These are phyloP conservation scores for Pogonocherus hispidulus DNA, from an alignment of 2,888 invertebrate species.

Conservation along the genomic window DNA sequence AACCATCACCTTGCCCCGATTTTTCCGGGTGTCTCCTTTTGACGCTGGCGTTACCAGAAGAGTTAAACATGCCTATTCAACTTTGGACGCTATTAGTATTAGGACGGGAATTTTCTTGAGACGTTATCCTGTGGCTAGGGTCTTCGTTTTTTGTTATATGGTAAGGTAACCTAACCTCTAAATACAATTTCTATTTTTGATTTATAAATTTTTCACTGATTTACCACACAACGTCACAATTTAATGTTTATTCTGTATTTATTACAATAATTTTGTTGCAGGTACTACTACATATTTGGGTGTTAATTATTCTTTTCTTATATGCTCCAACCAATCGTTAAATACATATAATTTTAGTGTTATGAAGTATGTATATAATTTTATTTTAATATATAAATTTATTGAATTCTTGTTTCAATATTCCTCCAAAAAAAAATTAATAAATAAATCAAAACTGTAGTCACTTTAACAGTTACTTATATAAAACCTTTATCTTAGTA, in stretches of 20 bases:
- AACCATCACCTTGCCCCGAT: conserved; percentile 78
- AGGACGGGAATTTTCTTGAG: conserved; percentile 84
- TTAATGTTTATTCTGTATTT: conserved; percentile 20
- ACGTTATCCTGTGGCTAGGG: conserved; percentile 85
- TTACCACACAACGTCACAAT: no score
- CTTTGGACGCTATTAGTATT: conserved; percentile 83
- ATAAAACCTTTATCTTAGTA: no score
- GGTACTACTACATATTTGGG: conserved; percentile 87
- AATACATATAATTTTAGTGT: conserved; percentile 25
- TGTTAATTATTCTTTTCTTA: conserved; percentile 82
- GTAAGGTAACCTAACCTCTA: conserved; percentile 67
- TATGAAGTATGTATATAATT: conserved; percentile 30
- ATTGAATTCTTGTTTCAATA: background rate
- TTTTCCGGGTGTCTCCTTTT: conserved; percentile 82
- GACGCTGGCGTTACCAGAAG: conserved; percentile 82
- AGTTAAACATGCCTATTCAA: conserved; percentile 83
- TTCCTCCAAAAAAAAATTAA: background rate
- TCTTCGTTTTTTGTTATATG: conserved; percentile 88
- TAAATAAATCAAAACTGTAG: no score
- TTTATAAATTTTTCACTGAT: no score
- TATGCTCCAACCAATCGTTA: conserved; percentile 68
- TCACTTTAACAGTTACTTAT: no score
- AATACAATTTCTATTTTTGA: no score
- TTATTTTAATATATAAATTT: conserved; percentile 31
- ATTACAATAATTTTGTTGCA: conserved; percentile 63